Evolutionary conservation across 2,888 invertebrate genomes (phyloP), one percentile per base, ranked within the genome.

Genomic region (Aleiodes leptofemur): DNA sequence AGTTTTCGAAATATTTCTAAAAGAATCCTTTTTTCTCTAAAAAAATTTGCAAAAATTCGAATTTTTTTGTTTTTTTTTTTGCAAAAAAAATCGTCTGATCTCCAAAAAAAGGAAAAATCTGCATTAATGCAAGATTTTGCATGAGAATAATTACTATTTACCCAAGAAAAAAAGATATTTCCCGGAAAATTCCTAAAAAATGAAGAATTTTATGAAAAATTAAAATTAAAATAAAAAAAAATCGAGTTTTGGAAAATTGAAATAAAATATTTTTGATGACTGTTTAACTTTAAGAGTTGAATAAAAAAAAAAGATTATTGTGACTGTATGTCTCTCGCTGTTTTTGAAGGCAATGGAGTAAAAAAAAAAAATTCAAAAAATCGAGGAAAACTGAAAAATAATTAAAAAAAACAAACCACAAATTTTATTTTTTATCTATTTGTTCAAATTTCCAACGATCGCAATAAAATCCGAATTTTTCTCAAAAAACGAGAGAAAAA

Each of bases 381-480:
- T 7, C 5, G 9, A 61, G 31, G 5, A 8, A 61, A 23, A 61
- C 11, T 3, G n/a, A 5, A 61, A 9, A 61, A 61, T n/a, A 61
- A 61, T 23, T 1, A 23, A 23, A 23, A 23, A 13, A 64, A 34
- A 64, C 16, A 16, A 34, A 53, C 23, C 16, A 9, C 43, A 43
- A 43, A 55, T 55, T 68, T 43, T 72, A 69, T 69, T 64, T 50
- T 16, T 64, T 38, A 7, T 29, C 43, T 11, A 34, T 57, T 34
- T 29, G 13, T 43, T 64, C 61, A 29, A 51, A 51, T 59, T 70
- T 50, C 77, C 76, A 78, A 73, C 48, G 72, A 72, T 66, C 66
- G 74, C 74, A 61, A 72, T 71, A 56, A 66, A 77, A 77, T 77
- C 69, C 1, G 34, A 48, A 3, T 55, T 72, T 38, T 38, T 9